phyloP scores from a whole-genome alignment of 2,888 invertebrate species.

The Carpatolechia fugitivella region DNA sequence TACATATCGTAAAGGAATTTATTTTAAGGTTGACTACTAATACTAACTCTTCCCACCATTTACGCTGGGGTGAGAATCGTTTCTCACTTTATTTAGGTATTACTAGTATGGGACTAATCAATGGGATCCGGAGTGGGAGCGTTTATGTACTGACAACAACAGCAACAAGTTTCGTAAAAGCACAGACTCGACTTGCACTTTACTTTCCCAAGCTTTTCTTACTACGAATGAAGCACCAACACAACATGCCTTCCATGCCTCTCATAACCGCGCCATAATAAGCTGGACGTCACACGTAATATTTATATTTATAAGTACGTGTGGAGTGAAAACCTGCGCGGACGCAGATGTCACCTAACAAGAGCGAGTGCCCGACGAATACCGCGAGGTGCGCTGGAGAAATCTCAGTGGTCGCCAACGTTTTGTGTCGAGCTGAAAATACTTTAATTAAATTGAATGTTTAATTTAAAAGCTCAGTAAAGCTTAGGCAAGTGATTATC shows the following conservation, averaged over 20 bases:
- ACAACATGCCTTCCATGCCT: neutral
- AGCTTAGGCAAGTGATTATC: too few relatives aligned
- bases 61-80: too few relatives aligned
- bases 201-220: slow-evolving; percentile 3
- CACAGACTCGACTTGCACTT: neutral
- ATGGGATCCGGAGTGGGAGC: too few relatives aligned
- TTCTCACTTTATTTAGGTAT: too few relatives aligned
- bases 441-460: neutral
- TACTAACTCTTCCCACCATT: too few relatives aligned
- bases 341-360: slow-evolving; percentile 58
- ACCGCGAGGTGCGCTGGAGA: slow-evolving; percentile 54
- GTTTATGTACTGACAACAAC: too few relatives aligned
- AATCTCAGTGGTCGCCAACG: slow-evolving; percentile 52
- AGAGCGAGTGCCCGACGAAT: slow-evolving; percentile 63
- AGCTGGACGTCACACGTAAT: neutral
- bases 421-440: slow-evolving; percentile 27
- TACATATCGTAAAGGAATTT: too few relatives aligned
- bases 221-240: too few relatives aligned
- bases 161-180: too few relatives aligned
- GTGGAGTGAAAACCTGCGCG: slow-evolving; percentile 52
- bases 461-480: too few relatives aligned
- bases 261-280: neutral
- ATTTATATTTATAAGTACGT: slow-evolving; percentile 24
- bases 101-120: too few relatives aligned
- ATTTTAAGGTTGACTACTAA: too few relatives aligned